Evolutionary conservation across 2,797 vertebrate genomes (phyloP), one percentile per base, ranked within the genome.

Genomic region (Bovichtus variegatus): DNA sequence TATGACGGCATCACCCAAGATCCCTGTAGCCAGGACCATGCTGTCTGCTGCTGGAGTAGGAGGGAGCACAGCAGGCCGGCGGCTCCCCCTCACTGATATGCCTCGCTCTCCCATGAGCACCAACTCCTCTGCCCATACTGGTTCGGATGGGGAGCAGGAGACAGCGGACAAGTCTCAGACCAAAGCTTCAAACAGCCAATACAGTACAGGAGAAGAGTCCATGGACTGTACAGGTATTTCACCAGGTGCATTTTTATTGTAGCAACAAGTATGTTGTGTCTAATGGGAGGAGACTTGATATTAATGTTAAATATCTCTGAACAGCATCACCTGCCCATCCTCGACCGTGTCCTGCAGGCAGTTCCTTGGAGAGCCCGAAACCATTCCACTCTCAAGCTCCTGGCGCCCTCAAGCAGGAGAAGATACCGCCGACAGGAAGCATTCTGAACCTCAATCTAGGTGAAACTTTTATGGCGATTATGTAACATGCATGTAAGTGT

Each of bases 391-490:
- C 96, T 61, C 96, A 96, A 88, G 87, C 95, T 9, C 92, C 97
- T 43, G 94, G 95, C 0, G 49, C 67, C 49, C 36, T 93, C 29
- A 99, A 99, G 89, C 95, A 94, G 78, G 97, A 99, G 82, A 97
- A 97, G 86, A 92, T 95, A 0, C 87, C 95, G 43, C 94, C 95
- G 61, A 97, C 97, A 0, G 97, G 97, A 83, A 98, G 98, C 94
- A 99, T 99, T 89, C 94, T 99, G 80, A 99, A 99, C 89, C 96
- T 99, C 40, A 99, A 99, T 90, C 95, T 99, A 82, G 98, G 98
- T 99, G 89, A 96, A 92, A 91, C 1, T 49, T 47, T 76, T 9
- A 38, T 31, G 9, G 1, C 4, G 46, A 51, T 43, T 10, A 34
- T 36, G 16, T 47, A 12, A 50, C 23, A 46, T 15, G 2, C 27